A percentile compares a stretch with the other conserved stretches of the same genome.
Conservation (phyloP, 2,113 vertebrate genomes). For the Podarcis cretensis region DNA sequence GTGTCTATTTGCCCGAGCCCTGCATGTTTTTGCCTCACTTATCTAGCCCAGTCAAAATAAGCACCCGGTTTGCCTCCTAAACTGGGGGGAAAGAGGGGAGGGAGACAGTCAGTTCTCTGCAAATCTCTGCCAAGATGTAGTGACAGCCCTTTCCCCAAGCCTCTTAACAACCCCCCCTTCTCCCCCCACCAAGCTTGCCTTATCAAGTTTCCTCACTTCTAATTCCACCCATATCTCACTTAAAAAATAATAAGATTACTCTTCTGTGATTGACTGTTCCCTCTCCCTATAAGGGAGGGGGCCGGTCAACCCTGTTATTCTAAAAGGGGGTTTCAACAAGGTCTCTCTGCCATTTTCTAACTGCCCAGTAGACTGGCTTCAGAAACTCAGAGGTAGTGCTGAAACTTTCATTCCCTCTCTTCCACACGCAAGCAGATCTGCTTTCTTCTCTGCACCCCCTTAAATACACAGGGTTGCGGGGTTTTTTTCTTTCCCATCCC, state of each 20-base stretch:
- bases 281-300: not conserved
- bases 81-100: not conserved
- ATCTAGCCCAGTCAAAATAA: conserved; percentile 38
- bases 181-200: not conserved
- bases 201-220: not conserved
- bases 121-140: not conserved
- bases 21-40: conserved; percentile 45
- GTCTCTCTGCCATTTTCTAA: not conserved
- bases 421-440: not conserved
- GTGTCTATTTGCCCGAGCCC: conserved; percentile 9
- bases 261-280: not conserved
- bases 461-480: not conserved
- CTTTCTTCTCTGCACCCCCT: not conserved
- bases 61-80: conserved; percentile 3
- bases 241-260: not conserved
- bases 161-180: not conserved
- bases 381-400: not conserved
- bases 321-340: conserved; percentile 5
- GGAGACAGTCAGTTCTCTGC: not conserved
- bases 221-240: not conserved
- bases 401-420: not conserved
- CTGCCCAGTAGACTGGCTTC: not conserved
- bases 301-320: not conserved
- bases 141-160: not conserved
- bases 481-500: not conserved